phyloP scores from a whole-genome alignment of 1,140 invertebrate species.

The Drosophila bocki region DNA sequence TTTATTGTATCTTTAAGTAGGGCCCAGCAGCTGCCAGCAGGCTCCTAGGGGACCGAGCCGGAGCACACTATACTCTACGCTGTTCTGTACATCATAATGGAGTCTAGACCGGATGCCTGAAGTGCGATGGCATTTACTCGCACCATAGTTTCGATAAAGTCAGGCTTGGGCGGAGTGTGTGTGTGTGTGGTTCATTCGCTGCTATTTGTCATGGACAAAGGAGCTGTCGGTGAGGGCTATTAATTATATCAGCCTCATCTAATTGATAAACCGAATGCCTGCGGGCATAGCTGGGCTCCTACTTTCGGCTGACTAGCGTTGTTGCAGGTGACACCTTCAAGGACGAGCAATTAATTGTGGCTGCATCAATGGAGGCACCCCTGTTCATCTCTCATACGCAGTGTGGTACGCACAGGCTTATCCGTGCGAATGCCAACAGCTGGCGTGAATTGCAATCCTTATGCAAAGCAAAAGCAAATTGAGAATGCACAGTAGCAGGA shows the following conservation, averaged over 20 bases:
- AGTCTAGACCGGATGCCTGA: slow-evolving; percentile 77
- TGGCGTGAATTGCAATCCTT: slow-evolving; percentile 51
- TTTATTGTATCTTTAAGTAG: slow-evolving; percentile 66
- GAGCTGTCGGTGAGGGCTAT: slow-evolving; percentile 32
- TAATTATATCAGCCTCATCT: slow-evolving; percentile 56
- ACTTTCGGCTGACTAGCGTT: slow-evolving; percentile 12
- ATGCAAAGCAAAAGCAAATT: slow-evolving; percentile 53
- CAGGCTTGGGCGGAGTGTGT: slow-evolving; percentile 14
- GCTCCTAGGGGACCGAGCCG: slow-evolving; percentile 31
- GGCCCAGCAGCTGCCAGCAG: slow-evolving; percentile 52
- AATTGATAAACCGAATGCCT: slow-evolving; percentile 53
- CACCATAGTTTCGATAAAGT: slow-evolving; percentile 53
- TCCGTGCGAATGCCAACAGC: slow-evolving; percentile 47
- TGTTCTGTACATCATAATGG: slow-evolving; percentile 61
- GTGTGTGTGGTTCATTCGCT: slow-evolving; percentile 12
- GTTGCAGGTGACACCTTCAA: slow-evolving; percentile 53
- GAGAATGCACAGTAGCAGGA: slow-evolving; percentile 30
- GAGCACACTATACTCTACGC: not conserved
- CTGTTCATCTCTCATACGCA: slow-evolving; percentile 61
- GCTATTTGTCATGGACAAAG: slow-evolving; percentile 35
- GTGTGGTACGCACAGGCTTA: slow-evolving; percentile 43
- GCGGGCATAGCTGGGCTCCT: slow-evolving; percentile 2
- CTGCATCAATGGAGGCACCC: slow-evolving; percentile 4
- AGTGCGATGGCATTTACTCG: slow-evolving; percentile 43
- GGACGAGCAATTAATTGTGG: slow-evolving; percentile 47